Evolutionary conservation across 2,888 invertebrate genomes (phyloP), one percentile per base, ranked within the genome.

Genomic region (Agrotis segetum): DNA sequence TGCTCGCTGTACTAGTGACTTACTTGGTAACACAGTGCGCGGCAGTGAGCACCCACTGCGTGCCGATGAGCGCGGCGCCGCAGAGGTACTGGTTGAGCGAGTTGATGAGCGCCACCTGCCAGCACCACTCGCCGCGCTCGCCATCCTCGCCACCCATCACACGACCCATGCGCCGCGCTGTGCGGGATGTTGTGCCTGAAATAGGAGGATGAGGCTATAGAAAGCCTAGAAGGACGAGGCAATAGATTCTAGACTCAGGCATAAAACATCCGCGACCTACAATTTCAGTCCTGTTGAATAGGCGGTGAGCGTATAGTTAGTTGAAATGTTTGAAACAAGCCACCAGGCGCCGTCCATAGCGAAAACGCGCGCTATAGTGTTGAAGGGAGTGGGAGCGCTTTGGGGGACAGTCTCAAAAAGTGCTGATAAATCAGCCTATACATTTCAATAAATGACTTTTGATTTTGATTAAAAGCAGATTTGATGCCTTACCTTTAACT

Each of bases 11-110:
- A 40, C 40, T 40, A 40, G 11, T 11, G 40, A 40, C 40, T 96
- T 92, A 99, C 99, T 99, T 99, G 83, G 99, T 99, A 59, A 99
- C 98, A 90, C 99, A 99, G 90, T 99, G 99, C 34, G 99, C 99
- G 0, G 99, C 99, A 0, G 99, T 99, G 55, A 99, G 96, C 67
- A 98, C 99, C 99, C 99, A 99, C 91, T 99, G 99, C 0, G 98
- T 99, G 74, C 99, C 99, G 86, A 99, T 99, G 17, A 99, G 97
- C 3, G 99, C 99, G 21, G 99, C 99, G 9, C 99, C 99, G 91
- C 99, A 99, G 55, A 99, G 96, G 94, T 99, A 99, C 94, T 99
- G 99, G 95, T 99, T 99, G 71, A 98, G 96, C 1, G 98, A 98
- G 95, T 99, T 99, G 91, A 99, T 99, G 82, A 99, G 96, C 1